These are phyloP conservation scores for Adelges cooleyi DNA, from an alignment of 1,140 invertebrate species.

Conservation along the genomic window DNA sequence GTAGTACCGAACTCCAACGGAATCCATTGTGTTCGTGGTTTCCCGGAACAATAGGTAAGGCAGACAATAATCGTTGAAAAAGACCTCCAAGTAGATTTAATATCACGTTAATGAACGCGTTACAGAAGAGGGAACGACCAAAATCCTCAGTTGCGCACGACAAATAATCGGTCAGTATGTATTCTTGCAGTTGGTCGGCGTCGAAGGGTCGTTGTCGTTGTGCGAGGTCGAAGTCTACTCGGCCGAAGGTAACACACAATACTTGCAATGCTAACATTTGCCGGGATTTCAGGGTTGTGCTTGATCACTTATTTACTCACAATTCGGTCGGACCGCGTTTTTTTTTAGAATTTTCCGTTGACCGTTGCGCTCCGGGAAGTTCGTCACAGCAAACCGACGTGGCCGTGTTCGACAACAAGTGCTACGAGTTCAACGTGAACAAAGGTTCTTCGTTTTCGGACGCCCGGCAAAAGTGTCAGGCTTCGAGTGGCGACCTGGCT, in stretches of 20 bases:
- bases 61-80: too few species aligned
- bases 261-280: background rate
- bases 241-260: slow-evolving; percentile 57
- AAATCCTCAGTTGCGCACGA: slow-evolving; percentile 75
- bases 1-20: slow-evolving; percentile 67
- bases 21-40: slow-evolving; percentile 89
- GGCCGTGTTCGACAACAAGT: slow-evolving; percentile 68
- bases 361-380: slow-evolving; percentile 56
- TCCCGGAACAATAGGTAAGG: slow-evolving; percentile 73
- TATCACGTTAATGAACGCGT: too few species aligned
- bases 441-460: slow-evolving; percentile 69
- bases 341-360: slow-evolving; percentile 62
- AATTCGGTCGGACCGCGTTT: background rate
- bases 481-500: slow-evolving; percentile 66
- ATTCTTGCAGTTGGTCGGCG: slow-evolving; percentile 76
- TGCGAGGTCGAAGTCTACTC: slow-evolving; percentile 88
- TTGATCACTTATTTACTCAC: background rate
- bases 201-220: slow-evolving; percentile 75
- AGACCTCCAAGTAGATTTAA: too few species aligned
- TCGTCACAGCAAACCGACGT: slow-evolving; percentile 61
- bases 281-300: background rate
- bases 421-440: slow-evolving; percentile 74
- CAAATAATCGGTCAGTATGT: slow-evolving; percentile 74
- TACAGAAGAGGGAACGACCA: slow-evolving; percentile 77
- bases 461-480: slow-evolving; percentile 59